These are phyloP conservation scores for Aphelenchoides fujianensis DNA, from an alignment of 1,140 invertebrate species.

Conservation along the genomic window DNA sequence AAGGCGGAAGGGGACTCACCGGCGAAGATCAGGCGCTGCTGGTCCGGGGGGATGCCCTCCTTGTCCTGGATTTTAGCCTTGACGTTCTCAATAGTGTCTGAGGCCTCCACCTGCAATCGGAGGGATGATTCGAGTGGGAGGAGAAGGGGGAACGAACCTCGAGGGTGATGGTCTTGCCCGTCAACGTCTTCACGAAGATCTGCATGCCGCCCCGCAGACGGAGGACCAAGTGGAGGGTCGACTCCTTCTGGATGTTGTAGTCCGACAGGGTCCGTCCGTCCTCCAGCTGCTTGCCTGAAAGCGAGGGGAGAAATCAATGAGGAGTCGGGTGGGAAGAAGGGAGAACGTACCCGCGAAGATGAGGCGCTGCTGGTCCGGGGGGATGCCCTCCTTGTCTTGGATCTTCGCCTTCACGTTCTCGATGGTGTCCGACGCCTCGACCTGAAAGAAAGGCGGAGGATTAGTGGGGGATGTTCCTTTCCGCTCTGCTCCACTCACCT, in stretches of 20 bases:
- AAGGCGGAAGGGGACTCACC: conserved; percentile 36
- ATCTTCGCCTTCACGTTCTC: conserved; percentile 68
- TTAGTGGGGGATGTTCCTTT: background rate
- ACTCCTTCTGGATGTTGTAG: conserved; percentile 70
- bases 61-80: conserved; percentile 68
- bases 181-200: conserved; percentile 67
- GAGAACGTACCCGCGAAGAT: conserved; percentile 32
- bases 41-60: conserved; percentile 66
- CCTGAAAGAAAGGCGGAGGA: conserved; percentile 15
- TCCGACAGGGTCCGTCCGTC: conserved; percentile 73
- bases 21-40: conserved; percentile 61
- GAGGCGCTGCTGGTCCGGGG: conserved; percentile 66
- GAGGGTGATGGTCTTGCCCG: conserved; percentile 65
- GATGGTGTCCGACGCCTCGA: conserved; percentile 67
- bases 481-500: no score
- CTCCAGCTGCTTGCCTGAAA: conserved; percentile 67
- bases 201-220: conserved; percentile 74
- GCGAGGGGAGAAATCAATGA: no score
- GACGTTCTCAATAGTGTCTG: conserved; percentile 66
- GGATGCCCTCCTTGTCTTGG: conserved; percentile 68
- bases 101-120: conserved; percentile 66
- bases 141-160: conserved; percentile 63
- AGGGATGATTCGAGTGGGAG: conserved; percentile 66
- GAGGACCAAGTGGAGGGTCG: conserved; percentile 71
- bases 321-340: no score